Conservation (phyloP, 2,888 invertebrate species). For the Andrena dorsata region DNA sequence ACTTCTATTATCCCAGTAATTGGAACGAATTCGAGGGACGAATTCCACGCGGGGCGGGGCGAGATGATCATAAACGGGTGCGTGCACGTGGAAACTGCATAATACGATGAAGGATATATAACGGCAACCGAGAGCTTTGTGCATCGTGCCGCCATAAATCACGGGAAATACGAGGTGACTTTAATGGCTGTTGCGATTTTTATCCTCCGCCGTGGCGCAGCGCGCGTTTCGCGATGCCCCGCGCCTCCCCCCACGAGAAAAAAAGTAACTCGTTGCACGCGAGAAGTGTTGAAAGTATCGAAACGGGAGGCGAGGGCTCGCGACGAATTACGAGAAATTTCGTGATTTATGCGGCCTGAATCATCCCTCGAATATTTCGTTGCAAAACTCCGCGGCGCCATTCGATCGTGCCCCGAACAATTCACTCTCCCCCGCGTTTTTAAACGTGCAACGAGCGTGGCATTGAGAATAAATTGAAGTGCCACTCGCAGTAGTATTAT, state of each 20-base stretch:
- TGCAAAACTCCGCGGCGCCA: slow-evolving; percentile 11
- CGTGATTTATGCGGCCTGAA: slow-evolving; percentile 60
- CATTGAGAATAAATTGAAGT: slow-evolving; percentile 8
- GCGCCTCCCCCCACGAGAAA: slow-evolving; percentile 1
- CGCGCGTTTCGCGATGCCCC: slow-evolving; percentile 15
- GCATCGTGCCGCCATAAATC: slow-evolving; percentile 67
- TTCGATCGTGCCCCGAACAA: neutral
- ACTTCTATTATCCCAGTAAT: slow-evolving; percentile 1
- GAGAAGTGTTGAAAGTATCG: slow-evolving; percentile 63
- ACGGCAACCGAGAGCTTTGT: slow-evolving; percentile 63
- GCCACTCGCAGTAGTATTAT: neutral
- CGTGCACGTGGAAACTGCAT: slow-evolving; percentile 42
- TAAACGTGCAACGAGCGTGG: neutral
- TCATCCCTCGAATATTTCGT: slow-evolving; percentile 48
- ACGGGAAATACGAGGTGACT: slow-evolving; percentile 71
- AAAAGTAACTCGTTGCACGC: slow-evolving; percentile 55
- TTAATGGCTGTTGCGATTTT: slow-evolving; percentile 71
- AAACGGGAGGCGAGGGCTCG: slow-evolving; percentile 36
- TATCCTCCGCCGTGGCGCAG: slow-evolving; percentile 59
- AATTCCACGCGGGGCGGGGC: neutral
- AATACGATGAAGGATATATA: slow-evolving; percentile 53
- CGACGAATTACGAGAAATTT: slow-evolving; percentile 53
- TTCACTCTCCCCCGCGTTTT: neutral
- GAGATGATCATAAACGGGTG: slow-evolving; percentile 48
- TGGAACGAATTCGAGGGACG: neutral